Base-by-base conservation (phyloP, 2,797 vertebrate species). In the Peromyscus attwateri region DNA sequence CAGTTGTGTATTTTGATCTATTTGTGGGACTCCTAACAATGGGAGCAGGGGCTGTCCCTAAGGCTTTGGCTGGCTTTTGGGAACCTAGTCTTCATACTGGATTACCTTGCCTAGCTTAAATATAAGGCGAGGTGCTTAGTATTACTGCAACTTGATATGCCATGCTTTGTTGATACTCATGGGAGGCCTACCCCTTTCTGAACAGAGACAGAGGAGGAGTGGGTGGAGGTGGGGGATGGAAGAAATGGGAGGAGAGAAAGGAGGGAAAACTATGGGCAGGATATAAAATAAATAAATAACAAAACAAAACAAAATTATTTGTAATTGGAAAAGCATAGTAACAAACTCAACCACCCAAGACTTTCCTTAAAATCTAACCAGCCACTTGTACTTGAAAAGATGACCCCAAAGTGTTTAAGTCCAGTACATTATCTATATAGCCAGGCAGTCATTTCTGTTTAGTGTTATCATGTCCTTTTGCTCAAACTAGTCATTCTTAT, bases 281-380 rank as follows among this genome's bases (percentile, higher is more conserved):
- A n/a, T 71, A n/a, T n/a, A 71, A n/a, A 71, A 37, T n/a, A 71
- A 70, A 37, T 49, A 49, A 34, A 34, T n/a, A 70, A 71, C 8
- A 37, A 70, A 71, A 71, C n/a, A 19, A 37, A 71, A 37, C n/a
- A 71, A 80, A 55, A 6, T n/a, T 6, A 0, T 83, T 55, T 11
- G 0, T 75, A 94, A 90, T 66, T 77, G 66, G 66, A 83, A 93
- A 96, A 70, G 34, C 27, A 91, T 49, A 73, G 13, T 89, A 76
- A 75, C 21, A 81, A 37, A 31, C 12, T 25, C 29, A 83, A 52
- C 17, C 57, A 79, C 29, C 40, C 40, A 92, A 87, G 37, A 9
- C 5, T 87, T 27, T 73, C 52, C 80, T 73, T 94, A 93, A 62
- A 90, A 52, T 84, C 83, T 93, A 77, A 87, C 73, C 37, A 95